Evolutionary conservation across 2,113 vertebrate species (phyloP).

Genomic region (Plotosus lineatus): DNA sequence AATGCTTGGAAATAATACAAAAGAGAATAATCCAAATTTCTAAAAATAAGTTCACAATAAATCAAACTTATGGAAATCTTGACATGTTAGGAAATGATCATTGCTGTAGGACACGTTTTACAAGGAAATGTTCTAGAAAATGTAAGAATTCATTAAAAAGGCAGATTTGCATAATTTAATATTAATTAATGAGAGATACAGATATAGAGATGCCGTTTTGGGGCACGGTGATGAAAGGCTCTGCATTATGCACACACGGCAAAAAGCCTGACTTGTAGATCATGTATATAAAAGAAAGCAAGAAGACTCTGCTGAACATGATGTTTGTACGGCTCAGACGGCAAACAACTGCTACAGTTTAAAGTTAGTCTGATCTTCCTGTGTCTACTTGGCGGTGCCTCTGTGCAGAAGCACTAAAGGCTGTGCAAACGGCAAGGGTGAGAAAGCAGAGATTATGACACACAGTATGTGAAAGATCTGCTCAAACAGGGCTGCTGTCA

Average conservation of each 20-base stretch:
- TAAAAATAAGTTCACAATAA: slow-evolving; percentile 43
- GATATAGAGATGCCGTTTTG: slow-evolving; percentile 31
- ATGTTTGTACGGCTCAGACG: neutral
- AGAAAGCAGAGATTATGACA: neutral
- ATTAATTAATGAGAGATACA: slow-evolving; percentile 45
- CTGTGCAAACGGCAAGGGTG: neutral
- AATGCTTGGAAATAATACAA: neutral
- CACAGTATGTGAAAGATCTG: neutral
- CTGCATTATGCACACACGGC: neutral
- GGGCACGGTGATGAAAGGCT: slow-evolving; percentile 10
- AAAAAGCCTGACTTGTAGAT: neutral
- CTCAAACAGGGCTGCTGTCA: neutral
- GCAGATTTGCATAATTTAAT: slow-evolving; percentile 49
- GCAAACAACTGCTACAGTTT: neutral
- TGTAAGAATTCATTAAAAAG: slow-evolving; percentile 28
- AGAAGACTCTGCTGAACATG: neutral
- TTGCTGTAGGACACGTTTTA: slow-evolving; percentile 28
- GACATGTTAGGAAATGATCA: slow-evolving; percentile 42
- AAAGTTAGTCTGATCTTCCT: neutral
- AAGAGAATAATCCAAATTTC: slow-evolving; percentile 23
- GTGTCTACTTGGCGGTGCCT: neutral
- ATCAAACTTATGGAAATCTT: slow-evolving; percentile 41
- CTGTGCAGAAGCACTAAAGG: neutral
- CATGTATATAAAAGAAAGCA: neutral
- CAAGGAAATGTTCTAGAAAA: slow-evolving; percentile 32